A percentile compares a stretch with the other conserved stretches of the same genome.
Conservation (phyloP, 2,113 vertebrate genomes). For the Platysteira castanea region DNA sequence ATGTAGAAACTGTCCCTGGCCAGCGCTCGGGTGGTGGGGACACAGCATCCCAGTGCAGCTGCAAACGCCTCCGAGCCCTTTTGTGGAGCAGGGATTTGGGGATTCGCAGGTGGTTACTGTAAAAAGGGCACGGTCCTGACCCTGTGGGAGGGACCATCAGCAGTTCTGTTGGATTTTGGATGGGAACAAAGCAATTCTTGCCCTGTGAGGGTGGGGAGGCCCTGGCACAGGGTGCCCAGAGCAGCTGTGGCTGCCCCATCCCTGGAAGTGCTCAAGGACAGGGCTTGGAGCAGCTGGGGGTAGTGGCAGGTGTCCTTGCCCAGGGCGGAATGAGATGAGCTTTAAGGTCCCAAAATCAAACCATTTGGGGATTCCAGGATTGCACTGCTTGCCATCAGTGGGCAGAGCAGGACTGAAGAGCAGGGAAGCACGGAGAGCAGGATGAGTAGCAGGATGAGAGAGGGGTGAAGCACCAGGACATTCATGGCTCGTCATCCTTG, state of each 20-base stretch:
- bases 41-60: background rate
- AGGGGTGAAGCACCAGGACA: background rate
- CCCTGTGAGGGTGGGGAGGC: background rate
- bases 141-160: background rate
- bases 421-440: background rate
- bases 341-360: background rate
- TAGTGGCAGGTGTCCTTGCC: background rate
- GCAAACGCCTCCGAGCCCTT: fast-evolving
- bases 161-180: background rate
- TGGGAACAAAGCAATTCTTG: background rate
- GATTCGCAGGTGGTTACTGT: background rate
- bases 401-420: background rate
- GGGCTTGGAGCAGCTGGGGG: background rate
- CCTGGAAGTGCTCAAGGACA: background rate
- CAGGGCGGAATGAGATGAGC: background rate
- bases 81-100: background rate
- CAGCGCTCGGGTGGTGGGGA: background rate
- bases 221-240: background rate
- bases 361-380: background rate
- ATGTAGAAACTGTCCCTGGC: background rate
- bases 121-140: background rate
- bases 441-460: background rate
- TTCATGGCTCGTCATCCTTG: background rate
- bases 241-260: background rate
- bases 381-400: background rate